A percentile compares a stretch with the other conserved stretches of the same genome.
Evolutionary conservation across 2,888 invertebrate species (phyloP).

Genomic region (Himalopsyche tibetana): DNA sequence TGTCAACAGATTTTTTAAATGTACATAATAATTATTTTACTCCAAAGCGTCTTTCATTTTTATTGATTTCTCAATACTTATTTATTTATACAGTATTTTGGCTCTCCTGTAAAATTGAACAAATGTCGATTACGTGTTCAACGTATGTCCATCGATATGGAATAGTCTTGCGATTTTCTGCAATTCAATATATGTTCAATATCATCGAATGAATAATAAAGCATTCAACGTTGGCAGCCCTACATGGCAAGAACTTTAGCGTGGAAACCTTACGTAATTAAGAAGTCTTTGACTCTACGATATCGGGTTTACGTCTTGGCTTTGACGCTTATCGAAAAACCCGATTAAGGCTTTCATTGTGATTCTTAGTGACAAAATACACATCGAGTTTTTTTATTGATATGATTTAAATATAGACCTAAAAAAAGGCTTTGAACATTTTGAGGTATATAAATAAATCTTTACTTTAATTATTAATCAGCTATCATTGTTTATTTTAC

Average conservation of each 20-base stretch:
- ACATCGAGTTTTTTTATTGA: neutral
- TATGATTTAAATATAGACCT: no score
- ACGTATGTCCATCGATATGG: neutral
- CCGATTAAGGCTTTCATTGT: conserved; percentile 18
- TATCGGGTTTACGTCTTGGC: conserved; percentile 8
- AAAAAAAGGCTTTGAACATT: no score
- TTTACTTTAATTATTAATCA: no score
- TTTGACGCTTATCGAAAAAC: conserved; percentile 21
- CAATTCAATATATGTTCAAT: neutral
- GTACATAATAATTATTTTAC: no score
- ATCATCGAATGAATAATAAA: neutral
- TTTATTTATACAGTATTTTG: no score
- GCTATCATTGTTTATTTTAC: no score
- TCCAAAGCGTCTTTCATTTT: no score
- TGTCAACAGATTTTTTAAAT: no score
- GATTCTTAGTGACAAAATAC: neutral
- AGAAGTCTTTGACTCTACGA: conserved; percentile 17
- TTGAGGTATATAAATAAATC: no score
- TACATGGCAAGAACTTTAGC: neutral
- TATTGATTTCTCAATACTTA: no score
- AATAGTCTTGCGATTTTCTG: neutral
- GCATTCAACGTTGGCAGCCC: neutral
- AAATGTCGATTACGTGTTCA: no score
- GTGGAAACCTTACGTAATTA: conserved; percentile 30
- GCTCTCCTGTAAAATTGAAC: no score